Percentiles rank a stretch among this genome's conserved stretches.
phyloP scores from a whole-genome alignment of 2,888 invertebrate genomes.

The Bellardia pandia region DNA sequence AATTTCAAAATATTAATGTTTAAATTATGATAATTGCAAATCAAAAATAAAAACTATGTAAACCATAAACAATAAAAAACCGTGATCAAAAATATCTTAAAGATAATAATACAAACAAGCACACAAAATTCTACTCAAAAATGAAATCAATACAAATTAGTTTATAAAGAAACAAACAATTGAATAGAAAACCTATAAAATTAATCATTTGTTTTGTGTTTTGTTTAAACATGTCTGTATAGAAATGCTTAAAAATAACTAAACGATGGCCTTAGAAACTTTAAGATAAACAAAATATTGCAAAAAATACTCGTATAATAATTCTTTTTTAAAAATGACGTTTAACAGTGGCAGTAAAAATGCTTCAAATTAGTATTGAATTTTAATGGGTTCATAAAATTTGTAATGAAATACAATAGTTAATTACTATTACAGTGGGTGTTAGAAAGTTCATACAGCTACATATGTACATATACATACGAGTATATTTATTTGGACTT shows the following conservation, averaged over 20 bases:
- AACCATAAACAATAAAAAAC: conserved; percentile 3
- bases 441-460: neutral
- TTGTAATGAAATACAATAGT: neutral
- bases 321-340: neutral
- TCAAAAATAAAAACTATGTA: neutral
- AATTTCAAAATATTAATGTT: conserved; percentile 8
- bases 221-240: neutral
- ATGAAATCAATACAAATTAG: neutral
- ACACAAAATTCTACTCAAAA: neutral
- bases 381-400: neutral
- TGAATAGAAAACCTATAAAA: neutral
- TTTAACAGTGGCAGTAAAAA: neutral
- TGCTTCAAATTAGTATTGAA: neutral
- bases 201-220: conserved; percentile 12
- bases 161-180: neutral
- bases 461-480: too few species aligned
- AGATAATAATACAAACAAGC: neutral
- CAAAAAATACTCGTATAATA: neutral
- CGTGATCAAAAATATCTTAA: neutral
- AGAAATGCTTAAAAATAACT: neutral
- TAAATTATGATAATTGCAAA: conserved; percentile 37
- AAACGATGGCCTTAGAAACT: conserved; percentile 11
- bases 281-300: neutral
- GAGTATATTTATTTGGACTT: too few species aligned
- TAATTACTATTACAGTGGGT: neutral